Evolutionary conservation across 2,888 invertebrate species (phyloP), one percentile per base, ranked within the genome.

Genomic region (Metellina segmentata): DNA sequence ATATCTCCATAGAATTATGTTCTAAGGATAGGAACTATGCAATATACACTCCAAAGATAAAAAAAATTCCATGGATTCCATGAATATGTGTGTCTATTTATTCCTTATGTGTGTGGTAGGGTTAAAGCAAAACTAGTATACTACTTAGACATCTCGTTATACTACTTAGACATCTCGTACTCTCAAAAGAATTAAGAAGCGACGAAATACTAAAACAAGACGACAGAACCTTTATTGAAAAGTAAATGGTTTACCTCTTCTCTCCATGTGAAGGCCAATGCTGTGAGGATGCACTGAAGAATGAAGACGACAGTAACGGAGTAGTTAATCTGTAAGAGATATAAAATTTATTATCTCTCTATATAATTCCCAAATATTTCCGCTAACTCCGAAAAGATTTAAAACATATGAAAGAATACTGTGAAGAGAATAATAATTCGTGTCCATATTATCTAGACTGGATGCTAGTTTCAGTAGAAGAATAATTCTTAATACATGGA

Each of bases 261-360:
- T 52, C 16, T 86, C 90, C 90, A 90, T 0, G 86, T 81, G 86
- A 90, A 86, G 19, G 81, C 74, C 0, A 90, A 19, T 7, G 90
- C 81, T 20, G 75, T 74, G 8, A 90, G 49, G 9, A 86, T 48
- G n/a, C 81, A 75, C 71, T 90, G 85, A 6, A 86, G 16, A n/a
- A 86, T 70, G 48, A 90, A 90, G 0, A 85, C 81, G 13, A 90
- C 4, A 8, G 20, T 70, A 7, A 81, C 79, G 4, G 69, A 16
- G 61, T 90, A 90, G 4, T 53, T 86, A 19, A 90, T 75, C 81
- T 83, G 48, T 19, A 87, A 7, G 7, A 61, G 11, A 61, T 61
- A 13, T 8, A 61, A 61, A 61, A 61, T 16, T 61, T 6, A 16
- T 16, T 11, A 11, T 9, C 11, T 16, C 11, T 16, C 6, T 16